Evolutionary conservation across 2,888 invertebrate species (phyloP).

Genomic region (Gari tellinella): DNA sequence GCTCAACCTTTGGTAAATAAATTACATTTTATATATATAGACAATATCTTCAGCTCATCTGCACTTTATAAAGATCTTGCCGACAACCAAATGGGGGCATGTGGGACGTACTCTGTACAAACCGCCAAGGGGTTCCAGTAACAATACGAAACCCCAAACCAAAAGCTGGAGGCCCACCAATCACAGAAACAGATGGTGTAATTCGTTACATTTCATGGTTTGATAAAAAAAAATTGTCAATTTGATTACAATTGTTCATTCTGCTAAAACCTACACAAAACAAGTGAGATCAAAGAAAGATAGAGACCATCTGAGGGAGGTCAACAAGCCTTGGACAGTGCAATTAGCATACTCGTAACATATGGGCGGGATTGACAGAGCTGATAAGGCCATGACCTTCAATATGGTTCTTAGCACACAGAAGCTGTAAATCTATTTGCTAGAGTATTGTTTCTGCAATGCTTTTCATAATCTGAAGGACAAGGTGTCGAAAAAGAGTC

Average conservation of each 20-base stretch:
- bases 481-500: background rate
- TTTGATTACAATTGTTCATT: constrained; percentile 30
- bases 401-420: constrained; percentile 16
- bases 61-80: constrained; percentile 34
- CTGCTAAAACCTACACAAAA: constrained; percentile 2
- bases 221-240: constrained; percentile 30
- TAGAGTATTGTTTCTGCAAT: constrained; percentile 7
- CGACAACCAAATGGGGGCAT: constrained; percentile 22
- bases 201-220: constrained; percentile 24
- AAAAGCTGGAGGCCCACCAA: constrained; percentile 16
- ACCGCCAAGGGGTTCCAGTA: constrained; percentile 40
- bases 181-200: constrained; percentile 7
- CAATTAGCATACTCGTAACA: constrained; percentile 7
- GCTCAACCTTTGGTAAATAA: constrained; percentile 10
- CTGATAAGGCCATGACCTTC: constrained; percentile 16
- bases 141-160: constrained; percentile 35
- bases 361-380: constrained; percentile 8
- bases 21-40: constrained; percentile 45
- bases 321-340: constrained; percentile 17
- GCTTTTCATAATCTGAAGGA: constrained; percentile 8
- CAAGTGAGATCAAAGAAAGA: constrained; percentile 10
- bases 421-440: constrained; percentile 2
- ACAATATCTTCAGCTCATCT: constrained; percentile 45
- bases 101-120: constrained; percentile 42
- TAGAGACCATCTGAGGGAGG: constrained; percentile 12